Base-by-base conservation (phyloP, 2,888 invertebrate genomes). In the Cosmia pyralina region DNA sequence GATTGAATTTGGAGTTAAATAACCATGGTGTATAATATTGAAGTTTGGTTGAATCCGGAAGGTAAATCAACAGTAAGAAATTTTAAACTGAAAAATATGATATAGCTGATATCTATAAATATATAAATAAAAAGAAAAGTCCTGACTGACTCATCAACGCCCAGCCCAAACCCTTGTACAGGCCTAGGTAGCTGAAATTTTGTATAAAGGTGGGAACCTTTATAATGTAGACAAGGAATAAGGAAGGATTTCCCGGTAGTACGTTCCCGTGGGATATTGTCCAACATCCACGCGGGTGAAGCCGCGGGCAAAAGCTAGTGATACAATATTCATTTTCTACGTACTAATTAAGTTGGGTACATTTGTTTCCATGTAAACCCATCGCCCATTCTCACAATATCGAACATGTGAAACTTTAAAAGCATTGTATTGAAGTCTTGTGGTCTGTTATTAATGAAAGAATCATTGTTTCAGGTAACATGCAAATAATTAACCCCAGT, bases 401-500 rank as follows among this genome's bases (percentile, higher is more conserved):
- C 58, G 15, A 66, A 66, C 1, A 38, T 46, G 58, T 59, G 57
- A 67, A 4, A n/a, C 10, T 57, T 67, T 1, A 66, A 57, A 63
- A 52, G 6, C 48, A 52, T 68, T 75, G 53, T 66, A 62, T 72
- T 79, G 41, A 63, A 59, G 15, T 67, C 55, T 73, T 81, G 63
- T 81, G 73, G 66, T 77, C 72, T 69, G 64, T 79, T 82, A 81
- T 77, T 86, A 86, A 86, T 82, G 13, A 84, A 84, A 77, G 65
- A 78, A 72, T 75, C 81, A 68, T 87, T 87, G 88, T 88, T 88
- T 70, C 88, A 88, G 87, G 87, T 88, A 85, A 88, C 79, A 77
- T 86, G 77, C 81, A 84, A 79, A 84, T 86, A 82, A 86, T 86
- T 86, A 85, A 82, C 82, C 72, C 67, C 65, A 66, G 72, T 69